Evolutionary conservation across 37 sponge, comb jelly and placozoan species (phyloP).

Genomic region (Ephydatia muelleri): DNA sequence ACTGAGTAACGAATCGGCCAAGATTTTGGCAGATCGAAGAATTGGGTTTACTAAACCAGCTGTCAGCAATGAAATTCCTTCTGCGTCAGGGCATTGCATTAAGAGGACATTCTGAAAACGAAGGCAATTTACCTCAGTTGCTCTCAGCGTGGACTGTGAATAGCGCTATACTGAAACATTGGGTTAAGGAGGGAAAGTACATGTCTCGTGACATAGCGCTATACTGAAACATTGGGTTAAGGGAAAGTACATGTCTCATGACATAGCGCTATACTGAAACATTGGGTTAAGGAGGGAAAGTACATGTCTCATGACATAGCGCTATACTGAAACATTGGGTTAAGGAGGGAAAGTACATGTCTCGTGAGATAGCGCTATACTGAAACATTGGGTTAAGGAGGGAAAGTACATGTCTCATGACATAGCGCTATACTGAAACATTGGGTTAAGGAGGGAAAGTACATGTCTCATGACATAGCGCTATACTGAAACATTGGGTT

Average conservation of each 20-base stretch:
- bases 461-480: slow-evolving; percentile 40
- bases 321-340: slow-evolving; percentile 31
- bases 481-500: slow-evolving; percentile 29
- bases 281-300: slow-evolving; percentile 45
- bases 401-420: slow-evolving; percentile 41
- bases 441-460: slow-evolving; percentile 50
- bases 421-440: slow-evolving; percentile 24
- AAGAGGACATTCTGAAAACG: slow-evolving; percentile 50
- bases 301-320: slow-evolving; percentile 39
- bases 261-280: slow-evolving; percentile 33
- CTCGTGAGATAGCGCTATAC: slow-evolving; percentile 31
- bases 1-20: slow-evolving; percentile 2
- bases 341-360: slow-evolving; percentile 35
- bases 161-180: slow-evolving; percentile 32
- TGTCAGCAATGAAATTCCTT: slow-evolving; percentile 45
- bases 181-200: slow-evolving; percentile 42
- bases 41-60: slow-evolving; percentile 47
- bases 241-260: slow-evolving; percentile 32
- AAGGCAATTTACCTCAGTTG: slow-evolving; percentile 46
- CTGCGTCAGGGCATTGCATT: slow-evolving; percentile 54
- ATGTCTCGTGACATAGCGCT: slow-evolving; percentile 36
- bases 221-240: slow-evolving; percentile 36
- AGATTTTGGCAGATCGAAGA: slow-evolving; percentile 41
- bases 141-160: slow-evolving; percentile 26
- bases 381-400: slow-evolving; percentile 43